Base-by-base conservation (phyloP, 2,797 vertebrate species). In the Micropoecilia bifurca region DNA sequence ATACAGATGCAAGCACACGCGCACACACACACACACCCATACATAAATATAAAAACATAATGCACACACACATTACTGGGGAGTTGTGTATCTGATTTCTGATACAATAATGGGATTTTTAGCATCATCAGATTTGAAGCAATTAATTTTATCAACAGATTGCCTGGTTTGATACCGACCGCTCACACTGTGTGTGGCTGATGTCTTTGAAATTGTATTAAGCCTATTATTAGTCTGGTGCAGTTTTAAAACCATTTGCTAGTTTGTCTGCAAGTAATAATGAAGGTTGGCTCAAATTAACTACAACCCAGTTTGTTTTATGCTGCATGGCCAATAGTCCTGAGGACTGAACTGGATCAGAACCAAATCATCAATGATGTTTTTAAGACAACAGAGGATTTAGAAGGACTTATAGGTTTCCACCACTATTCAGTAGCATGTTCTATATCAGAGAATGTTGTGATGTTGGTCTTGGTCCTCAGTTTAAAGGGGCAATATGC, bases 101-200 rank as follows among this genome's bases (percentile, higher is more conserved):
- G 18, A 48, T 48, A 84, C 85, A 88, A 87, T 91, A 81, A 91
- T 76, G 43, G 88, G 82, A 93, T 91, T 85, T 90, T 89, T 92
- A 87, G 86, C 75, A 80, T 91, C 80, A 71, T 78, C 86, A 87
- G 85, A 88, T 59, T 82, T 80, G 74, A 87, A 88, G 88, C 73
- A 75, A 91, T 94, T 91, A 78, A 87, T 86, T 90, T 87, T 75
- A 85, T 88, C 87, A 86, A 87, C 85, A 87, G 88, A 92, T 93
- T 87, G 84, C 41, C 76, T 88, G 83, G 85, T 88, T 86, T 88
- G 85, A 90, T 88, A 88, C 30, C 12, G 8, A 79, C 41, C 75
- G 63, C 33, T 83, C 85, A 43, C 68, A 72, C 71, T 82, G 75
- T 81, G 71, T 83, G 78, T 39, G n/a, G 74, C 59, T 74, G 82